phyloP scores from a whole-genome alignment of 2,113 vertebrate species.

The Menidia beryllina region DNA sequence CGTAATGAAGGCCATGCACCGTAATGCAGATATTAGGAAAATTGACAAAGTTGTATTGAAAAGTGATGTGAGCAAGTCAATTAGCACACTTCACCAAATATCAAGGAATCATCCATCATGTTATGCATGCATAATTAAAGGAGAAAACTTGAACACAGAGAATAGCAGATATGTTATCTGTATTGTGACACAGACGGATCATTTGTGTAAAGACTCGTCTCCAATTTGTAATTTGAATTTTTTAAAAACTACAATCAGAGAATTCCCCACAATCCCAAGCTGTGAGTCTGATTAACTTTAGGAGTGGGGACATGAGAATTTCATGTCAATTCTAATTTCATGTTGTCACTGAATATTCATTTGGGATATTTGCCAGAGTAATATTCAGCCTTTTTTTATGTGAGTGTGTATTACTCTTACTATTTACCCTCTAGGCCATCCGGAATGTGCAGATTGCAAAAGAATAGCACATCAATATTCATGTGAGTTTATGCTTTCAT shows the following conservation, averaged over 20 bases:
- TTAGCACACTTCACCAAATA: neutral
- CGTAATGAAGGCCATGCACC: neutral
- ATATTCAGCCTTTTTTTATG: constrained; percentile 62
- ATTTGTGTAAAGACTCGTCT: neutral
- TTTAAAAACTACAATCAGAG: neutral
- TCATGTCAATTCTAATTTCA: constrained; percentile 67
- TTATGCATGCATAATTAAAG: constrained; percentile 1
- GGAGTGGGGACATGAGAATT: constrained; percentile 31
- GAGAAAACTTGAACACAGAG: neutral
- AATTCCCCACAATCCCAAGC: neutral
- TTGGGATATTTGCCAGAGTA: constrained; percentile 75
- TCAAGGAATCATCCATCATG: constrained; percentile 3
- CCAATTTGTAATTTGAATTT: neutral
- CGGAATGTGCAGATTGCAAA: constrained; percentile 75
- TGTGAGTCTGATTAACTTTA: constrained; percentile 10
- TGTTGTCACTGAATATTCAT: constrained; percentile 75
- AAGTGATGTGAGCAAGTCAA: neutral
- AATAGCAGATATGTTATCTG: neutral
- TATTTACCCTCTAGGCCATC: constrained; percentile 71
- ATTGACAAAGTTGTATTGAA: neutral
- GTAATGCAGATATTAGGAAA: constrained; percentile 1
- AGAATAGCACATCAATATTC: constrained; percentile 83
- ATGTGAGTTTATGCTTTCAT: constrained; percentile 79
- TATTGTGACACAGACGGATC: neutral
- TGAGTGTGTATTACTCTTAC: constrained; percentile 35